Conservation (phyloP, 2,888 invertebrate genomes). For the Trachelus iudaicus region DNA sequence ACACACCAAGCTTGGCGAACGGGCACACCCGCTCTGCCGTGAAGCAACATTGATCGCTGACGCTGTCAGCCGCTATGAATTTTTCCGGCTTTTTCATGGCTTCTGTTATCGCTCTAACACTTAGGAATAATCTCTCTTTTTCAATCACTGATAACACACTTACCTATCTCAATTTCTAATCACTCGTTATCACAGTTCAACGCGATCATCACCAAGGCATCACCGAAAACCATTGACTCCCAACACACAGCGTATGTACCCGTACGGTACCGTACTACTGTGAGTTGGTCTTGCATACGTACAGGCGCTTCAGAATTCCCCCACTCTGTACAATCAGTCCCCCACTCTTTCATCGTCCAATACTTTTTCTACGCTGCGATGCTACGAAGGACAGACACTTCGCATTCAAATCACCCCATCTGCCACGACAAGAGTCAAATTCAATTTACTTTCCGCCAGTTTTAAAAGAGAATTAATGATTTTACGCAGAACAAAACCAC, state of each 20-base stretch:
- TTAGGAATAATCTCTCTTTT: not conserved
- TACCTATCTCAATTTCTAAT: constrained; percentile 37
- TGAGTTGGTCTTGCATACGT: not conserved
- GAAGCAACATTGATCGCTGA: constrained; percentile 50
- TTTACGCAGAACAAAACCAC: not conserved
- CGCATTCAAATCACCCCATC: not conserved
- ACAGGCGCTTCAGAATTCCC: not conserved
- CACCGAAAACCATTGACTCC: constrained; percentile 54
- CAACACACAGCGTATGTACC: constrained; percentile 31
- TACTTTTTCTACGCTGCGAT: not conserved
- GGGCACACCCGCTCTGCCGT: constrained; percentile 52
- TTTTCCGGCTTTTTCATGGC: not conserved
- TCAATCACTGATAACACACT: constrained; percentile 17
- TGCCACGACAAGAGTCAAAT: not conserved
- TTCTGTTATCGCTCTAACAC: not conserved
- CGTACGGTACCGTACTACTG: constrained; percentile 38
- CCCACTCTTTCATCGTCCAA: not conserved
- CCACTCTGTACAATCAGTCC: not conserved
- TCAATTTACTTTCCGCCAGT: not conserved
- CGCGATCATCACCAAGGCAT: constrained; percentile 49
- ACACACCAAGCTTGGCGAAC: constrained; percentile 25
- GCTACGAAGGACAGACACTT: not conserved
- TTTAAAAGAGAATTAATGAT: not conserved
- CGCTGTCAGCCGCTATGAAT: constrained; percentile 18
- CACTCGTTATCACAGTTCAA: constrained; percentile 27